Evolutionary conservation across 2,113 vertebrate genomes (phyloP).

Genomic region (Paraplagusia blochii): DNA sequence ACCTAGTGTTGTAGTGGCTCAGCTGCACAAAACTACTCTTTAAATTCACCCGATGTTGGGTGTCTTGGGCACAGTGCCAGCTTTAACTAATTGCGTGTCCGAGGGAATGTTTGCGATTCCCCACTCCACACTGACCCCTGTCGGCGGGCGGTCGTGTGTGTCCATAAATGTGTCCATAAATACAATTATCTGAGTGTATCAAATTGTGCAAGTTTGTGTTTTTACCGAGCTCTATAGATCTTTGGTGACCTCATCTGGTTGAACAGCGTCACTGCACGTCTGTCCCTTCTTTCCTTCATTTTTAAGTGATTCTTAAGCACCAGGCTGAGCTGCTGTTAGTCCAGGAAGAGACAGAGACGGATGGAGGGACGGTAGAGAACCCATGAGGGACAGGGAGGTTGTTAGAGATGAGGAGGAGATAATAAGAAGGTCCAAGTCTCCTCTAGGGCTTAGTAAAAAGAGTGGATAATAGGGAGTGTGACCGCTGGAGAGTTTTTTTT

Average conservation of each 20-base stretch:
- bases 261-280: no score
- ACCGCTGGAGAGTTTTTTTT: slow-evolving; percentile 25
- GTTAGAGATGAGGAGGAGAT: slow-evolving; percentile 46
- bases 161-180: no score
- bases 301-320: slow-evolving; percentile 52
- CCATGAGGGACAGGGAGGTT: slow-evolving; percentile 39
- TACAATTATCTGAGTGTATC: no score
- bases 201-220: no score
- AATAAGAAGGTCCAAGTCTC: slow-evolving; percentile 55
- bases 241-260: no score
- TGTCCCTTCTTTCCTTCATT: slow-evolving; percentile 9
- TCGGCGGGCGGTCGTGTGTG: no score
- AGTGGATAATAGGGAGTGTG: slow-evolving; percentile 56
- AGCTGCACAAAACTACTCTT: background rate
- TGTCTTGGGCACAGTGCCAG: no score
- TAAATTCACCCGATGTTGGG: no score
- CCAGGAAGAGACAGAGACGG: slow-evolving; percentile 6
- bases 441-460: slow-evolving; percentile 63
- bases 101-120: no score
- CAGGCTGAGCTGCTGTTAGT: slow-evolving; percentile 45
- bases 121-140: no score
- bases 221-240: no score
- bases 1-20: slow-evolving; percentile 62
- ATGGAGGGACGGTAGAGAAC: slow-evolving; percentile 19
- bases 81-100: no score